Conservation (phyloP, 2,113 vertebrate genomes). For the Ceratotherium simum region DNA sequence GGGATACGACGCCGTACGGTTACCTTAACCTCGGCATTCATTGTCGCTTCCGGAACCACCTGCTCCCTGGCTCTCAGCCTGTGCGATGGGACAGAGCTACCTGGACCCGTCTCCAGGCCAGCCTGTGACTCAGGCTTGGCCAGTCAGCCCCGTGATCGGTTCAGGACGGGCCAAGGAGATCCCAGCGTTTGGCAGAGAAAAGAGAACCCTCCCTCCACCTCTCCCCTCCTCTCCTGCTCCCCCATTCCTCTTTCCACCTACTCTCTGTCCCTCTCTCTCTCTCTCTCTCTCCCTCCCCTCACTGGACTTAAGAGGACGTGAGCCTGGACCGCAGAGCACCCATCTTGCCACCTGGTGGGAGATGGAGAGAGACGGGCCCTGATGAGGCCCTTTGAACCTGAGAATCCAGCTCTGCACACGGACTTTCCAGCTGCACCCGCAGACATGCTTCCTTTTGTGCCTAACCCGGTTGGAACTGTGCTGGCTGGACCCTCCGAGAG, state of each 20-base stretch:
- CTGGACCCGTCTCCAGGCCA: not conserved
- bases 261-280: not conserved
- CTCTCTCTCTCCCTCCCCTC: not conserved
- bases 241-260: rapidly evolving
- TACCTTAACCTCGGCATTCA: no score
- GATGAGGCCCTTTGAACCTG: rapidly evolving
- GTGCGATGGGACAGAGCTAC: not conserved
- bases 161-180: rapidly evolving
- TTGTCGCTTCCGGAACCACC: no score
- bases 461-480: rapidly evolving
- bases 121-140: not conserved
- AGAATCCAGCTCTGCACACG: not conserved
- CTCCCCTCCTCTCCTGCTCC: not conserved
- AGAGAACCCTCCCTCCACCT: not conserved
- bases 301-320: not conserved
- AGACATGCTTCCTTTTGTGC: rapidly evolving
- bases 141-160: no score
- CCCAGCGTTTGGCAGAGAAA: rapidly evolving
- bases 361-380: no score
- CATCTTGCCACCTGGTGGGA: rapidly evolving
- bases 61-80: not conserved
- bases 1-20: no score
- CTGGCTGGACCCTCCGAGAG: rapidly evolving
- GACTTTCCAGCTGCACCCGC: rapidly evolving
- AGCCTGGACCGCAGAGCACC: rapidly evolving